Evolutionary conservation across 2,113 vertebrate genomes (phyloP).

Genomic region (Nesogale talazaci): DNA sequence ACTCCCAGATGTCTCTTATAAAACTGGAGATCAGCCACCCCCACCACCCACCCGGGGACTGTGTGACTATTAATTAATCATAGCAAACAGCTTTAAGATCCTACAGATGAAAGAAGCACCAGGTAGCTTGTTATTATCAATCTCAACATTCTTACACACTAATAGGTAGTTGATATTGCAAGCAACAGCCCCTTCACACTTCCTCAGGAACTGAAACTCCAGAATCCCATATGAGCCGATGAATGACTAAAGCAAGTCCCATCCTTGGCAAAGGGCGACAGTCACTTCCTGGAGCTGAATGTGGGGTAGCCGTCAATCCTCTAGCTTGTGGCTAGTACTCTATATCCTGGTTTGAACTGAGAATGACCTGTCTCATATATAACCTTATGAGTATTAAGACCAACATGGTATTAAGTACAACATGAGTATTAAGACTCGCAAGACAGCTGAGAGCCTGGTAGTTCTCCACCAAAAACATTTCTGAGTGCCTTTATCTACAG

Average conservation of each 20-base stretch:
- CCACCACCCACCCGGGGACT: not conserved
- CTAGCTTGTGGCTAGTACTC: not conserved
- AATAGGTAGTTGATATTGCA: not conserved
- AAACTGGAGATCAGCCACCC: not conserved
- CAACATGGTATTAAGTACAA: too few relatives aligned
- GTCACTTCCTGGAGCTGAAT: not conserved
- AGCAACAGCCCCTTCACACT: not conserved
- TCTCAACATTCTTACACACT: not conserved
- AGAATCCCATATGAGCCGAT: not conserved
- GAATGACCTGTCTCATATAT: not conserved
- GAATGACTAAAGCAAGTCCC: not conserved
- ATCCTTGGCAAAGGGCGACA: not conserved
- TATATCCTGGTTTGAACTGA: not conserved
- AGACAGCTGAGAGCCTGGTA: not conserved
- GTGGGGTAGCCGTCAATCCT: not conserved
- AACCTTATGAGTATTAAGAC: not conserved
- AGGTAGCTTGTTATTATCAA: not conserved
- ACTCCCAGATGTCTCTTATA: not conserved
- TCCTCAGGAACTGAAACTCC: not conserved
- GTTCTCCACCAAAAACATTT: not conserved
- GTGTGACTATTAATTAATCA: slow-evolving; percentile 1
- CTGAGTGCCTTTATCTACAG: not conserved
- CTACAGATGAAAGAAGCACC: slow-evolving; percentile 27
- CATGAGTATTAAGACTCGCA: too few relatives aligned
- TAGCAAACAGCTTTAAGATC: not conserved